Evolutionary conservation across 2,888 invertebrate species (phyloP), one percentile per base, ranked within the genome.

Genomic region (Acronicta psi): DNA sequence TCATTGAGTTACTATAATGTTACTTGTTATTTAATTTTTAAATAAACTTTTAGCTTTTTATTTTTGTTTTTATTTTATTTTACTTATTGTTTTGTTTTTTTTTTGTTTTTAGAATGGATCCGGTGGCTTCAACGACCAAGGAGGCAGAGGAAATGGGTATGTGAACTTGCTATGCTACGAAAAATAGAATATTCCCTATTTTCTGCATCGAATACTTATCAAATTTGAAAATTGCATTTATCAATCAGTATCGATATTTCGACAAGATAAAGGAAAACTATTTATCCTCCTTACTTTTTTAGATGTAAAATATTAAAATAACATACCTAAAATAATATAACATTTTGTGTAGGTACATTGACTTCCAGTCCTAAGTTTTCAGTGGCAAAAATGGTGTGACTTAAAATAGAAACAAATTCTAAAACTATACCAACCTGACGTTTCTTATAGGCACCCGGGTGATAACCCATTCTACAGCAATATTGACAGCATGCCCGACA

Each of bases 401-500:
- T 37, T n/a, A n/a, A 17, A 0, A 0, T 25, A 14, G 10, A 17
- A 38, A 25, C 11, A 36, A 37, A 51, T 44, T 29, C 29, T 29
- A 11, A 29, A 29, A 29, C 10, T 8, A 29, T 40, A 20, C 2
- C 0, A 23, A 16, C 45, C 11, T 18, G 29, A 3, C 11, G 29
- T 29, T 69, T 56, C 59, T 54, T 76, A 61, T 95, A 97, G 97
- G 77, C 98, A 98, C 86, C 97, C 98, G 17, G 97, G 98, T 76
- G 98, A 99, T 94, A 99, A 99, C 94, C 98, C 99, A 10, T 99
- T 99, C 95, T 99, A 99, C 96, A 99, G 99, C 93, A 99, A 98
- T 92, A 99, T 99, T 94, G 99, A 99, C 96, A 99, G 99, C 87
- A 99, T 99, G 98, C 99, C 99, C 49, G 99, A 99, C 91, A 99